Conservation (phyloP, 2,797 vertebrate genomes). For the Cyclura pinguis region DNA sequence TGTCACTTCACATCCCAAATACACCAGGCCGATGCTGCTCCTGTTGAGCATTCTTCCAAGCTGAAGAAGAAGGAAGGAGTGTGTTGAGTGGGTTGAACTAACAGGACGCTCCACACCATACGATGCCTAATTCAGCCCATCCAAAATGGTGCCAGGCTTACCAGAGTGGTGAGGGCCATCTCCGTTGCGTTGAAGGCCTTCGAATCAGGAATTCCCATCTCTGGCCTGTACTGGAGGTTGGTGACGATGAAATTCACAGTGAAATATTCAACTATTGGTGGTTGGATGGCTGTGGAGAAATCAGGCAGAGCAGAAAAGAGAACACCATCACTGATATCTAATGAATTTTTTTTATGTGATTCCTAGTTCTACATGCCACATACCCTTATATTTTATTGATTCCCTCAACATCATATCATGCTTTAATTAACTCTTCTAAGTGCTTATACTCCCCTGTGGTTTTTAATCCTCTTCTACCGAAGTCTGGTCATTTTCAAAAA, state of each 20-base stretch:
- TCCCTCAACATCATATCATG: too few species aligned
- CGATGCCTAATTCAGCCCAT: not conserved
- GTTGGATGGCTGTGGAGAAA: not conserved
- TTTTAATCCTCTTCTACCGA: too few species aligned
- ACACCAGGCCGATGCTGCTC: slow-evolving; percentile 66
- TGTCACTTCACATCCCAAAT: slow-evolving; percentile 60
- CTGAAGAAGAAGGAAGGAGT: slow-evolving; percentile 53
- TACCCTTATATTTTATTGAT: too few species aligned
- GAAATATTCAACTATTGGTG: slow-evolving; percentile 14
- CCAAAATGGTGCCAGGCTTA: slow-evolving; percentile 35
- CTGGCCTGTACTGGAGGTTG: slow-evolving; percentile 62
- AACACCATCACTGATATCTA: too few species aligned
- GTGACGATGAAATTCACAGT: slow-evolving; percentile 68
- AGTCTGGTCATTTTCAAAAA: too few species aligned
- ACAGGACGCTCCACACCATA: slow-evolving; percentile 16
- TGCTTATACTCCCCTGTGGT: too few species aligned
- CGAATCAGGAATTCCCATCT: slow-evolving; percentile 61
- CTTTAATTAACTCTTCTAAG: too few species aligned
- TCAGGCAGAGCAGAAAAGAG: slow-evolving; percentile 4
- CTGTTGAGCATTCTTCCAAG: slow-evolving; percentile 57
- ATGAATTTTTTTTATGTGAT: too few species aligned
- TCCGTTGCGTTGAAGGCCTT: slow-evolving; percentile 69
- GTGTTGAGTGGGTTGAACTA: not conserved
- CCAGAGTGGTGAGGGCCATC: slow-evolving; percentile 57
- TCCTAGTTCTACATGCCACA: not conserved